Base-by-base conservation (phyloP, 2,113 vertebrate species). In the Lepisosteus osseus region DNA sequence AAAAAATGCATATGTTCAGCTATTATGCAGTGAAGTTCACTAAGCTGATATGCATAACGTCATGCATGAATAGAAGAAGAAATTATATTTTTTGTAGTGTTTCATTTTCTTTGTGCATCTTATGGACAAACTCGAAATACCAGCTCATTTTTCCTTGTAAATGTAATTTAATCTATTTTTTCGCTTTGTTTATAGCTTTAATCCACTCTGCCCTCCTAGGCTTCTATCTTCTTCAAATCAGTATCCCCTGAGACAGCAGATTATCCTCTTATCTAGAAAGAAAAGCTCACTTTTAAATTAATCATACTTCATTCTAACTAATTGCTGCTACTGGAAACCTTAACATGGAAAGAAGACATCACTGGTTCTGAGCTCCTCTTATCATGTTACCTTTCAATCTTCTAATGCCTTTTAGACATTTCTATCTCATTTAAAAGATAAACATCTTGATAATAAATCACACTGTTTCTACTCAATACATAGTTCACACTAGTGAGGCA, bases 381-480 rank as follows among this genome's bases (percentile, higher is more conserved):
- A 83, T 81, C 79, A 76, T 42, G 15, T 74, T 75, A 78, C 78
- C 64, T 68, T 62, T 76, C 65, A 57, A 56, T 76, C 71, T 72
- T 71, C n/a, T 76, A 74, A 78, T 70, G 74, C 61, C 14, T 54
- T 47, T 12, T 59, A 29, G 51, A 9, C 15, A 47, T 45, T 15
- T 5, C 14, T 6, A 29, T 67, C 41, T 54, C 62, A 55, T 59
- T 44, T 4, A 61, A 59, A 45, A 14, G 3, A 13, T 12, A 54
- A 64, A 56, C 51, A 61, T 3, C 17, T 15, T n/a, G 57, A 59
- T 59, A 59, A 59, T 59, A 65, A 71, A 42, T 15, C 40, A n/a
- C 45, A 45, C 3, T 51, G 40, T 13, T 17, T 17, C 14, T 65
- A 65, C 42, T 57, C 54, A 47, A 44, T 14, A 65, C 40, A 15